Evolutionary conservation across 2,888 invertebrate species (phyloP).

Genomic region (Aethes cnicana): DNA sequence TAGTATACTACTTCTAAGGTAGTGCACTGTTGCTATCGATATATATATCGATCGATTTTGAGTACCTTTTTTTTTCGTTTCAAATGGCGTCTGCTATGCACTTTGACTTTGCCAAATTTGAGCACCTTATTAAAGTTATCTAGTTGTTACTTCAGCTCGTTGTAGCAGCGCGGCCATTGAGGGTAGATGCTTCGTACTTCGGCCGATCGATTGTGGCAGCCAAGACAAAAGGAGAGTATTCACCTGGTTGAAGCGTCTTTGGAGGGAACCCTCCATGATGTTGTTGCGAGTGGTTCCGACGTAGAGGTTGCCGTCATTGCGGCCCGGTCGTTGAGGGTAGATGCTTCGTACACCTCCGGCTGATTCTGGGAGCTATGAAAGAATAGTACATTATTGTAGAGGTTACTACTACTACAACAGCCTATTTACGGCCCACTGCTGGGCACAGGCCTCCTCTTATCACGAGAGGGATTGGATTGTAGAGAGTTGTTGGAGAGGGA

Average conservation of each 20-base stretch:
- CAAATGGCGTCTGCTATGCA: too few species aligned
- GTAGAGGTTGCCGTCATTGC: constrained; percentile 94
- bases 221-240: constrained; percentile 61
- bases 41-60: too few species aligned
- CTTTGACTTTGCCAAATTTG: too few species aligned
- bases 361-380: constrained; percentile 88
- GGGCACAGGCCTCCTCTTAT: too few species aligned
- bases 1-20: too few species aligned
- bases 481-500: too few species aligned
- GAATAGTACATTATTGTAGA: background rate
- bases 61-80: too few species aligned
- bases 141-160: too few species aligned
- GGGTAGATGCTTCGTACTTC: constrained; percentile 94
- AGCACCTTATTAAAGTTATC: too few species aligned
- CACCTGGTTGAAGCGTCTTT: constrained; percentile 92
- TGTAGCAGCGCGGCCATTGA: constrained; percentile 92
- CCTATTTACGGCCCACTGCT: too few species aligned
- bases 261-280: constrained; percentile 94
- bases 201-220: constrained; percentile 93
- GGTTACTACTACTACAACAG: background rate
- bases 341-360: constrained; percentile 95
- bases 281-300: constrained; percentile 95
- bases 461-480: too few species aligned
- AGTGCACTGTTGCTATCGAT: too few species aligned
- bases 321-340: constrained; percentile 92